Conservation (phyloP, 2,113 vertebrate genomes). For the Willisornis vidua region DNA sequence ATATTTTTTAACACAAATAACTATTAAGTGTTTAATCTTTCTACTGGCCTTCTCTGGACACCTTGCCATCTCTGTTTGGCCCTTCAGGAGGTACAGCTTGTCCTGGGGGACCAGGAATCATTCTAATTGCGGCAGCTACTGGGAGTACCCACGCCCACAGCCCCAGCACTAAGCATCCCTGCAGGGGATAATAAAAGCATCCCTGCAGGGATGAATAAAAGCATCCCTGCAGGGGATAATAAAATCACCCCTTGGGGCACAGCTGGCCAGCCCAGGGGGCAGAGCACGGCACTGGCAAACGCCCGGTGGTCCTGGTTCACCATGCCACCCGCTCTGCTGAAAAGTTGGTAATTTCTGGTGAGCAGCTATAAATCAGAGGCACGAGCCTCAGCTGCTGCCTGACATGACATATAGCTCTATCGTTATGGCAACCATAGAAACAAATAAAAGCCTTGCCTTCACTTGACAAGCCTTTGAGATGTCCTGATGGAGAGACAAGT, state of each 20-base stretch:
- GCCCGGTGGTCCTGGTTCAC: neutral
- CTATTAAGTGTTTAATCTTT: neutral
- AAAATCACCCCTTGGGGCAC: neutral
- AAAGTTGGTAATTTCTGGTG: conserved; percentile 68
- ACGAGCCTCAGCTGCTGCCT: conserved; percentile 55
- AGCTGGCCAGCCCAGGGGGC: neutral
- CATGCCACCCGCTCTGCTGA: conserved; percentile 34
- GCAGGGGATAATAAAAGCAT: neutral
- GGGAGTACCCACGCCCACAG: neutral
- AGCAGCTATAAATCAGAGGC: conserved; percentile 68
- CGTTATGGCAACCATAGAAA: conserved; percentile 73
- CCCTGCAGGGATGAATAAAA: neutral
- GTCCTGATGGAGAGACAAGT: conserved; percentile 73
- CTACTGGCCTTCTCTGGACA: neutral
- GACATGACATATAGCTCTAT: conserved; percentile 76
- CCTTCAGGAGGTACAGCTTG: neutral
- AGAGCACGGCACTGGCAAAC: accelerated
- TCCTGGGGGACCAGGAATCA: neutral
- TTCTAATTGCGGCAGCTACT: accelerated
- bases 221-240: neutral
- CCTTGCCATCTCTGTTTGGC: neutral
- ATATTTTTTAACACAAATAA: neutral
- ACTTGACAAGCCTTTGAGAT: conserved; percentile 69
- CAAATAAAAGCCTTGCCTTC: conserved; percentile 67
- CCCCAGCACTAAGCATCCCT: neutral